Evolutionary conservation across 2,888 invertebrate species (phyloP), one percentile per base, ranked within the genome.

Genomic region (Agapetus fuscipes): DNA sequence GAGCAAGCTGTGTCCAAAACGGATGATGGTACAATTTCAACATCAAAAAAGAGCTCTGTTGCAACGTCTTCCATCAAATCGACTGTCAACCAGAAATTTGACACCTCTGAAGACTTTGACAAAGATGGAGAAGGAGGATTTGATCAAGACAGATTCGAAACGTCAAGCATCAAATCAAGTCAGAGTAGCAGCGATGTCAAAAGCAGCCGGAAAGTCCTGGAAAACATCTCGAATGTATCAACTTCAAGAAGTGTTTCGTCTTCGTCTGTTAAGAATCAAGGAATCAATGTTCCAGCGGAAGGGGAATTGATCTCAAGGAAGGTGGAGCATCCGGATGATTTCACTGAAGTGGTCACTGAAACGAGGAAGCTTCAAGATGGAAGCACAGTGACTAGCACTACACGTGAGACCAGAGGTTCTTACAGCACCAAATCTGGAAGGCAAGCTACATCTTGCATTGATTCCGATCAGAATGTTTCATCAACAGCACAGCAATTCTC

Each of bases 311-410:
- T 72, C 10, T 74, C 76, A 4, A 67, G 71, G 39, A 72, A 72
- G 41, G 64, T 76, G 36, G 72, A 76, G 51, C 72, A 78, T 57
- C 72, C 76, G 34, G 78, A 80, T 55, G 72, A 80, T 41, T 75
- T 75, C 57, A 77, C 80, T 29, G 74, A 76, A 61, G 72, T 78
- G 46, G 71, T 76, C 5, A 76, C 76, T 10, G 81, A 82, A 51
- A 81, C 78, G 1, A 73, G 77, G 49, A 73, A 75, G 32, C 58
- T 80, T 28, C 74, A 76, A 1, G 80, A 79, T 52, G 82, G 81
- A 11, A 76, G 76, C 2, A 71, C 71, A 28, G 74, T 80, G 1
- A 80, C 78, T n/a, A 80, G 78, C 43, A 80, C 79, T 13, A 71
- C 73, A 29, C 75, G 78, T 25, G 80, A 81, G 54, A 78, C 77